Evolutionary conservation across 2,113 vertebrate genomes (phyloP).

Genomic region (Anoura caudifer): DNA sequence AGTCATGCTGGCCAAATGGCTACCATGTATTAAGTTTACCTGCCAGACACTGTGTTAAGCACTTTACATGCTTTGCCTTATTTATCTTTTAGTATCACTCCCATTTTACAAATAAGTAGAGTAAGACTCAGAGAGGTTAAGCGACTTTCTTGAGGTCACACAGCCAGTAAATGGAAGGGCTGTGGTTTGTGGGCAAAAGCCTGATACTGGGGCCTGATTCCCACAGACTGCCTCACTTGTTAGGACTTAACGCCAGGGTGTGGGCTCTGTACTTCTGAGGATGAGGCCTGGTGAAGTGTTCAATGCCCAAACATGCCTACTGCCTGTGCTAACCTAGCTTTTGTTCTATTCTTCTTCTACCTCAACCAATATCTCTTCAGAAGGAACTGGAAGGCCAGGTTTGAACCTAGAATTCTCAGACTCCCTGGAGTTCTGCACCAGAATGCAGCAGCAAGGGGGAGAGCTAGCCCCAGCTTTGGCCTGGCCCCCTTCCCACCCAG

Average conservation of each 20-base stretch:
- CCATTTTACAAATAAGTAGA: background rate
- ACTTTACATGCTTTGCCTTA: background rate
- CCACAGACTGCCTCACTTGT: background rate
- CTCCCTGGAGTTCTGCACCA: background rate
- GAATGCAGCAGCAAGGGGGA: background rate
- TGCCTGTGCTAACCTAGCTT: background rate
- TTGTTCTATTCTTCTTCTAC: background rate
- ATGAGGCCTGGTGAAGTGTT: background rate
- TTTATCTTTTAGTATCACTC: background rate
- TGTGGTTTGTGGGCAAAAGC: background rate
- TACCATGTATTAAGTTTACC: background rate
- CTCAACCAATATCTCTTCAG: background rate
- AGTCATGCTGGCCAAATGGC: background rate
- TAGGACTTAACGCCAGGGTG: background rate
- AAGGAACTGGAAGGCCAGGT: background rate
- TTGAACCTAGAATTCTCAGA: background rate
- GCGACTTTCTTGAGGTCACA: background rate
- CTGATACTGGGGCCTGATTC: background rate
- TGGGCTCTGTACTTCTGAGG: background rate
- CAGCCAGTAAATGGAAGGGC: background rate
- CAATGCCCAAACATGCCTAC: background rate
- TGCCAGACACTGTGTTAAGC: background rate
- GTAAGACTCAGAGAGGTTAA: background rate
- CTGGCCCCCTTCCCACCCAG: background rate
- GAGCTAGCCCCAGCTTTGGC: background rate